Evolutionary conservation across 92 coral and sea anemone genomes (phyloP).

Genomic region (Galaxea fascicularis): DNA sequence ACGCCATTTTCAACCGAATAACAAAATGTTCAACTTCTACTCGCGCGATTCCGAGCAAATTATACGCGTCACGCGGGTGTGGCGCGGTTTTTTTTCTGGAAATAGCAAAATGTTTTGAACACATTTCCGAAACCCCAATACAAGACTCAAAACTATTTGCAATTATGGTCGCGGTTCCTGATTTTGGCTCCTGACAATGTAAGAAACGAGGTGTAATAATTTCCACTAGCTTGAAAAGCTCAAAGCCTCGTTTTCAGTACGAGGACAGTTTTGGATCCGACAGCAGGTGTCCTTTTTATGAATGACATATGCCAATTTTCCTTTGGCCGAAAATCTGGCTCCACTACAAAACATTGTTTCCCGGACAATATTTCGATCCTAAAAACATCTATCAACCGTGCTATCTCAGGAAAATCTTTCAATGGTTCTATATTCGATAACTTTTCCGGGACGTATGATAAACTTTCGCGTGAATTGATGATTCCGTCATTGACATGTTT

Average conservation of each 20-base stretch:
- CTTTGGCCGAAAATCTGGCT: not conserved
- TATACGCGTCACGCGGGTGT: too few relatives aligned
- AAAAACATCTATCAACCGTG: conserved; percentile 5
- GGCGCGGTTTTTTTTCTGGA: too few relatives aligned
- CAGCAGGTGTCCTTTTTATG: conserved; percentile 19
- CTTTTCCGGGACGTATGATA: not conserved
- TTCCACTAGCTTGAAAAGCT: not conserved
- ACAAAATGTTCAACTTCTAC: too few relatives aligned
- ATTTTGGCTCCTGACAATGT: too few relatives aligned
- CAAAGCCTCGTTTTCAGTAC: not conserved
- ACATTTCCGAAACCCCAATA: too few relatives aligned
- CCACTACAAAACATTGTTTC: conserved; percentile 27
- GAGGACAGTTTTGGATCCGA: conserved; percentile 16
- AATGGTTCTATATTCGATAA: not conserved
- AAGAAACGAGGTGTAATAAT: not conserved
- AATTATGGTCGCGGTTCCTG: too few relatives aligned
- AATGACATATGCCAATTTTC: conserved; percentile 26
- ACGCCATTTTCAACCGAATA: too few relatives aligned
- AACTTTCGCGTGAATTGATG: not conserved
- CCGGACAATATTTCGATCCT: conserved; percentile 7
- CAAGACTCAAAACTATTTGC: too few relatives aligned
- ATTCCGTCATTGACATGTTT: too few relatives aligned
- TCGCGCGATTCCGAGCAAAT: too few relatives aligned
- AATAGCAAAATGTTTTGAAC: too few relatives aligned
- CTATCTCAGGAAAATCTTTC: conserved; percentile 1